Percentiles rank a stretch among this genome's conserved stretches.
Evolutionary conservation across 2,888 invertebrate genomes (phyloP).

Genomic region (Hymenopus coronatus): DNA sequence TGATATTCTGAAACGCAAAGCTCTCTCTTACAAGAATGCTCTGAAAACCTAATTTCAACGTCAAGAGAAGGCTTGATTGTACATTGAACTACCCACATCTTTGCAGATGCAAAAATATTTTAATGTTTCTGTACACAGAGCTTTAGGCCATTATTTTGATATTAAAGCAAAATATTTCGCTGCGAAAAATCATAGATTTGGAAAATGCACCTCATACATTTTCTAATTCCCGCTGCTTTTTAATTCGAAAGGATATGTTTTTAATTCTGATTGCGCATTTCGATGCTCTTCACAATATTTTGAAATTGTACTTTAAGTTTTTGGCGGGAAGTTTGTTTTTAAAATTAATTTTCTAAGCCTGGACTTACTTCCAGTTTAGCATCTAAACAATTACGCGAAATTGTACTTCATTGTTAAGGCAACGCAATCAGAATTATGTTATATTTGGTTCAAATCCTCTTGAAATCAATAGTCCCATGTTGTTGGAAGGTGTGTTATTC

Average conservation of each 20-base stretch:
- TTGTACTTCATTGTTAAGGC: too few species aligned
- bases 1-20: too few species aligned
- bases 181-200: neutral
- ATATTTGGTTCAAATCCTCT: neutral
- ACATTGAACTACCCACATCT: too few species aligned
- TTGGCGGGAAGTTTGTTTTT: constrained; percentile 4
- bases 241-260: neutral
- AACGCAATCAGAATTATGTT: neutral
- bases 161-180: too few species aligned
- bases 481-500: neutral
- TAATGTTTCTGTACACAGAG: too few species aligned
- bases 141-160: too few species aligned
- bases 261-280: neutral
- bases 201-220: neutral
- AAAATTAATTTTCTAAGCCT: neutral
- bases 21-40: too few species aligned
- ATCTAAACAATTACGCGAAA: too few species aligned
- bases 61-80: too few species aligned
- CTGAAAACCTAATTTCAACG: too few species aligned
- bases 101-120: too few species aligned
- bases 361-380: neutral
- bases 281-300: constrained; percentile 6
- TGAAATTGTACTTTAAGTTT: neutral
- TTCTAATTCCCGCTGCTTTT: neutral
- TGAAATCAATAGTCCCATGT: neutral